These are phyloP conservation scores for Vidua macroura DNA, from an alignment of 2,113 vertebrate species.

Conservation along the genomic window DNA sequence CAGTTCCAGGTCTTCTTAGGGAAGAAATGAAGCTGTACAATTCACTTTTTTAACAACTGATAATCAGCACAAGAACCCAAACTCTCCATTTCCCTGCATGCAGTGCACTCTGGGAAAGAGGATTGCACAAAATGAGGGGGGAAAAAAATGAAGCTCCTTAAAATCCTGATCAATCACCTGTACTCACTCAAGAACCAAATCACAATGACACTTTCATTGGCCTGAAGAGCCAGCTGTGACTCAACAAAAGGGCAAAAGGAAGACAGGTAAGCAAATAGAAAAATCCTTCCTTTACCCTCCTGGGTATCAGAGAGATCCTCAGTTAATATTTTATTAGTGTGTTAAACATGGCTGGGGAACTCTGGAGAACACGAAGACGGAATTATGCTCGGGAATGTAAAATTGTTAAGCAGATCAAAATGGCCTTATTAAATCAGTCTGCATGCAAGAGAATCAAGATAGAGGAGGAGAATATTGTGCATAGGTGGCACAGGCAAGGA, in stretches of 20 bases:
- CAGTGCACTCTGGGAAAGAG: not conserved
- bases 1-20: not conserved
- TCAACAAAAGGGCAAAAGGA: not conserved
- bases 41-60: not conserved
- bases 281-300: not conserved
- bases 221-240: not conserved
- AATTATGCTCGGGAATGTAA: conserved; percentile 33
- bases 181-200: not conserved
- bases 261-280: not conserved
- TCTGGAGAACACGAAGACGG: conserved; percentile 55
- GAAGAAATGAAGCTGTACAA: not conserved
- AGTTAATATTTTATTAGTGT: conserved; percentile 53
- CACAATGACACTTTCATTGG: not conserved
- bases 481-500: conserved; percentile 68
- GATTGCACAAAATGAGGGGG: fast-evolving
- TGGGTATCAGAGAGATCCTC: not conserved
- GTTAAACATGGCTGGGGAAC: conserved; percentile 66
- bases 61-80: not conserved
- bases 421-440: conserved; percentile 38
- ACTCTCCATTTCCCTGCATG: not conserved
- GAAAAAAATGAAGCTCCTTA: not conserved
- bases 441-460: conserved; percentile 71
- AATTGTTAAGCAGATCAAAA: conserved; percentile 38
- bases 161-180: not conserved
- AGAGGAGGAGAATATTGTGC: conserved; percentile 57